Evolutionary conservation across 2,113 vertebrate species (phyloP), one percentile per base, ranked within the genome.

Genomic region (Gobio gobio): DNA sequence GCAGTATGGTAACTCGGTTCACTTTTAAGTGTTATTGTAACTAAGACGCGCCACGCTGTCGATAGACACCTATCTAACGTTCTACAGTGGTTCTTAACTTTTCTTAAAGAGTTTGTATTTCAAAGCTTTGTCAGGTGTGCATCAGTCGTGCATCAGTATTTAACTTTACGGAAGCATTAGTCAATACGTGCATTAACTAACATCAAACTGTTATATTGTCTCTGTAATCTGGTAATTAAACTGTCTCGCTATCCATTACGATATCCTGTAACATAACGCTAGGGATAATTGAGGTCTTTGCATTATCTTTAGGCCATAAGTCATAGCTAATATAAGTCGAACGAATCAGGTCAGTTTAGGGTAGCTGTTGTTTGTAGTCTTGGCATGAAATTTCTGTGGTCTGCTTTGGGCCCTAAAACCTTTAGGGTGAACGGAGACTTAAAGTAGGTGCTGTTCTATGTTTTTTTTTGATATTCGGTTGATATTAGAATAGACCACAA

Each of bases 251-350:
- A 90, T 90, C 89, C 88, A 92, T 89, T 91, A 90, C 89, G 90
- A 92, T 91, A 91, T 88, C 72, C 88, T 87, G 75, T 93, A 92
- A 91, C 40, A 10, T 81, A 68, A 91, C 86, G 84, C 89, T 86
- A 89, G 88, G 76, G 87, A 87, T 91, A 93, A 90, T 78, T 86
- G 87, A 86, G 90, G 90, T 89, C 91, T 81, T 89, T 91, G 89
- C 91, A 92, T 93, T 93, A 90, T 89, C 90, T 86, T 91, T 91
- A 92, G 91, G 92, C 90, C 88, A 92, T 88, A 88, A 88, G 79
- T 85, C 83, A 80, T 93, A 92, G 88, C 82, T 88, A 68, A 29
- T 68, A 33, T 22, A 68, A 51, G 70, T 24, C 45, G 61, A 68
- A 68, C 5, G 6, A 51, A 68, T 82, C 79, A 54, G 63, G 79